Percentiles rank a stretch among this genome's conserved stretches.
Evolutionary conservation across 2,888 invertebrate genomes (phyloP).

Genomic region (Rhimphoctona megacephalus): DNA sequence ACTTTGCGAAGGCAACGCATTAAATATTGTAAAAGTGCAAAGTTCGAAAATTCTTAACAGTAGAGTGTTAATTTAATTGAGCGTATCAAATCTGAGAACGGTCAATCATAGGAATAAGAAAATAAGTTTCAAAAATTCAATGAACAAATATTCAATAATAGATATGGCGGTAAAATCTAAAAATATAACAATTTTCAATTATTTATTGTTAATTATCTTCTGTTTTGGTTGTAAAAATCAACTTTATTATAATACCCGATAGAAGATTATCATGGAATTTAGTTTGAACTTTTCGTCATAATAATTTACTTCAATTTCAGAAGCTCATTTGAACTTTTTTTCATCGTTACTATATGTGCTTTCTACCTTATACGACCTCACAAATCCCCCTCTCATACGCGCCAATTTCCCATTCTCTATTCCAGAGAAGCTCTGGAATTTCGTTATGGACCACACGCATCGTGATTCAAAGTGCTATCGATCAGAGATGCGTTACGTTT

Average conservation of each 20-base stretch:
- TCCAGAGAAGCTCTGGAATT: constrained; percentile 55
- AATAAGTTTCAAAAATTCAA: too few relatives aligned
- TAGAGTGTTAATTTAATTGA: too few relatives aligned
- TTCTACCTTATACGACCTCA: constrained; percentile 29
- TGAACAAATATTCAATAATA: neutral
- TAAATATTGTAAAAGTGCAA: too few relatives aligned
- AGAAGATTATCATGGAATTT: neutral
- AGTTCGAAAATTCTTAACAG: too few relatives aligned
- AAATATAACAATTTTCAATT: neutral
- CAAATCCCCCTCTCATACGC: constrained; percentile 50
- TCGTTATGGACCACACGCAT: constrained; percentile 67
- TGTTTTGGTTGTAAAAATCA: neutral
- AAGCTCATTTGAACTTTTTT: neutral
- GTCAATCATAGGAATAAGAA: too few relatives aligned
- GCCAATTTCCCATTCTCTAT: constrained; percentile 57
- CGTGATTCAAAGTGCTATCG: constrained; percentile 68
- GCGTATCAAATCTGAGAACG: too few relatives aligned
- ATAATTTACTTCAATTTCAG: constrained; percentile 52
- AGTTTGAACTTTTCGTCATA: neutral
- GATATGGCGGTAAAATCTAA: neutral
- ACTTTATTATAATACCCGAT: neutral
- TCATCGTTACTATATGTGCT: neutral
- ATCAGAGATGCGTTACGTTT: constrained; percentile 61
- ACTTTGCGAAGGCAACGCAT: too few relatives aligned
- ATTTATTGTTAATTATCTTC: neutral